Conservation (phyloP, 2,113 vertebrate genomes). For the Albula glossodonta region DNA sequence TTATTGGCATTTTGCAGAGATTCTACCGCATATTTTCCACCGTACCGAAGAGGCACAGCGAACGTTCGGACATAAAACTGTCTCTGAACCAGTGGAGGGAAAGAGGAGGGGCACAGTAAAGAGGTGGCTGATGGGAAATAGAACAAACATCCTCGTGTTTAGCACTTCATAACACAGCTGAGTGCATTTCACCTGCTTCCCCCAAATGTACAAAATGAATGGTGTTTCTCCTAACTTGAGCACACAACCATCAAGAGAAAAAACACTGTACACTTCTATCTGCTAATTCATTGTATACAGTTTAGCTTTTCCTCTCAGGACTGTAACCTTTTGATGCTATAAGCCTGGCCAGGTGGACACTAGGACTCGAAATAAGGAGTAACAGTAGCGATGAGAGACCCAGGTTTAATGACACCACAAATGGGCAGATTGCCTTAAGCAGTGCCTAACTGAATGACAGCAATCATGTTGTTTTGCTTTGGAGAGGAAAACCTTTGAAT, state of each 20-base stretch:
- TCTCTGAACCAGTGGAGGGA: neutral
- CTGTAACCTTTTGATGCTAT: no score
- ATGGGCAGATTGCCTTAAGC: no score
- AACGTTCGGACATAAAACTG: neutral
- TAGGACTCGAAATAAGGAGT: no score
- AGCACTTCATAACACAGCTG: neutral
- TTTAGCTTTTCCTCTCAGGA: no score
- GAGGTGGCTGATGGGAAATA: neutral
- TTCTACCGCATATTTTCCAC: neutral
- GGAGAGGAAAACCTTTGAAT: no score
- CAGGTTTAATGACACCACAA: no score
- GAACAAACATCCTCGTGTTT: neutral
- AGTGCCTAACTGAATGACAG: no score
- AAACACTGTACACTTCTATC: no score
- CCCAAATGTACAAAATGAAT: neutral
- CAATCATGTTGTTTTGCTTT: no score
- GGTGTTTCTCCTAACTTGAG: neutral
- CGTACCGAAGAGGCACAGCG: neutral
- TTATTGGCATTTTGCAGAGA: neutral
- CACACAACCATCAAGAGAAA: neutral
- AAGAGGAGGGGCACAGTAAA: neutral
- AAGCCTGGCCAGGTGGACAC: no score
- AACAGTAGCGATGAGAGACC: no score
- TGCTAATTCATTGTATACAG: no score
- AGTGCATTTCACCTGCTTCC: neutral